Base-by-base conservation (phyloP, 2,888 invertebrate species). In the Salticus scenicus region DNA sequence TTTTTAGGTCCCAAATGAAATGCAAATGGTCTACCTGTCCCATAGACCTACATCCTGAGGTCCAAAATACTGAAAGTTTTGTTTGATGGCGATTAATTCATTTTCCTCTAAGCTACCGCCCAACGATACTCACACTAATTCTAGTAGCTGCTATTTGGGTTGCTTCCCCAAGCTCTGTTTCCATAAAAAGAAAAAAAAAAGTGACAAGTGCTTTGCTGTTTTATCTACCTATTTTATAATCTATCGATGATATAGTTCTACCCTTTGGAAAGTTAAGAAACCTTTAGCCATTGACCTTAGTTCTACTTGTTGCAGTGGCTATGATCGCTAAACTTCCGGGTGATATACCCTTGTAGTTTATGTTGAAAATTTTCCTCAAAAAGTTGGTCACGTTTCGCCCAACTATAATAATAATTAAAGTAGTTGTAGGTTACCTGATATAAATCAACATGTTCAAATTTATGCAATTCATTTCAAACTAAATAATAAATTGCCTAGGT, bases 251-350 rank as follows among this genome's bases (percentile, higher is more conserved):
- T 31, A 66, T 31, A 31, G 33, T 31, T 33, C 66, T n/a, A 64
- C 30, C 30, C 17, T 64, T 37, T 64, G 27, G 66, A 66, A 66
- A 66, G 66, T 66, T 20, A 31, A 66, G 28, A 10, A 33, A 66
- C 66, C 66, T 66, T 66, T 30, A 31, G 27, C 31, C 66, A 31
- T 31, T 66, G 33, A 66, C 66, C 66, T 33, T n/a, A 66, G 66
- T n/a, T 31, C 31, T 20, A 66, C 66, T 66, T 66, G 31, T 33
- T 66, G 31, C n/a, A 30, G 64, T 10, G 12, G 28, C 64, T 28
- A 28, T 10, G 17, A 17, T 14, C n/a, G 47, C 10, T 27, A 64
- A 30, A 28, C 28, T 64, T 47, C 47, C 47, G 47, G 47, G 47
- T 47, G n/a, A 47, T 7, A n/a, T 37, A 37, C 7, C 37, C 37